Base-by-base conservation (phyloP, 2,797 vertebrate genomes). In the Cyprinella venusta region DNA sequence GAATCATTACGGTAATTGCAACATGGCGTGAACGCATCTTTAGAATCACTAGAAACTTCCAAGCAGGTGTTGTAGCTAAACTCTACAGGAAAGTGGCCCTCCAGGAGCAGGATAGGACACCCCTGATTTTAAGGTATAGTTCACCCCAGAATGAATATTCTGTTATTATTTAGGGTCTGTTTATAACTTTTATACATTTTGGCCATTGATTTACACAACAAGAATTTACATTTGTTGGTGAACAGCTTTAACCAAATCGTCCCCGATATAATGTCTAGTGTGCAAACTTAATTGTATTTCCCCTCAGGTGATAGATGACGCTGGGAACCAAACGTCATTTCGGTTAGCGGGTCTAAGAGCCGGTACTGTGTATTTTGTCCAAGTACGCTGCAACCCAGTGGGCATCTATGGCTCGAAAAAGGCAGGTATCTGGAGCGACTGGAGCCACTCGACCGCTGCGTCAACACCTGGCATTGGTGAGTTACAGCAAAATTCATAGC, bases 331-430 rank as follows among this genome's bases (percentile, higher is more conserved):
- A 92, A 99, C 97, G 0, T 97, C 95, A 0, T 99, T 97, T 63
- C 96, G 97, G 33, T 93, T 99, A 74, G 97, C 96, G 0, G 97
- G 97, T 26, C 95, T 99, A 71, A 94, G 93, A 8, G 93, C 96
- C 0, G 95, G 96, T 59, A 97, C 96, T 0, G 96, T 99, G 10
- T 98, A 98, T 88, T 99, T 98, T 30, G 96, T 99, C 86, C 97
- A 98, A 90, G 96, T 99, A 81, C 96, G 97, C 48, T 98, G 97
- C 50, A 98, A 97, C 6, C 97, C 97, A 0, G 97, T 97, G 21
- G 96, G 97, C 67, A 97, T 98, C 93, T 99, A 97, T 0, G 97
- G 97, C 63, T 98, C 97, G 80, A 97, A 96, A 86, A 97, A 96
- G 82, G 94, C 97, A 0, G 97, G 97, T 0, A 97, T 98, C 89